Evolutionary conservation across 1,140 invertebrate species (phyloP).

Genomic region (Zaprionus capensis): DNA sequence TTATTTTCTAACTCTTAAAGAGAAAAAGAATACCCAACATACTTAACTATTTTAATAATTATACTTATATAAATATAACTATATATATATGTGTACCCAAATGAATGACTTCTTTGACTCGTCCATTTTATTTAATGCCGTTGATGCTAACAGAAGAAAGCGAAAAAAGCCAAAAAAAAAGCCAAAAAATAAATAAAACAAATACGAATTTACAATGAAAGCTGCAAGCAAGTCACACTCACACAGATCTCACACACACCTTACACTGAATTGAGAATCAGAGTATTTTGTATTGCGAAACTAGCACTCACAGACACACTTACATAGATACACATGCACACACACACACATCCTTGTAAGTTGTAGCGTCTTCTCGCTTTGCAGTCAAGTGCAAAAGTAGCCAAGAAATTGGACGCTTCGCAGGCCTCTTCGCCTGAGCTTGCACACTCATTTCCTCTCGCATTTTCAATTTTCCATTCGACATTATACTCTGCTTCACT

Average conservation of each 20-base stretch:
- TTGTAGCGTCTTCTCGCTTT: conserved; percentile 21
- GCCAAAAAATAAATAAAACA: conserved; percentile 16
- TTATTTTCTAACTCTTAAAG: conserved; percentile 28
- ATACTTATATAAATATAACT: conserved; percentile 61
- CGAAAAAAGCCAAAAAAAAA: conserved; percentile 57
- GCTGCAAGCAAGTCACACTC: conserved; percentile 55
- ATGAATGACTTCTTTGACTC: conserved; percentile 84
- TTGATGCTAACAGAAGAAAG: conserved; percentile 83
- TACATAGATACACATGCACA: conserved; percentile 9
- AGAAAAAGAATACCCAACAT: conserved; percentile 19
- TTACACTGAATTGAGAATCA: conserved; percentile 16
- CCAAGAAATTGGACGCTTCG: conserved; percentile 35
- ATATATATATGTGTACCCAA: conserved; percentile 68
- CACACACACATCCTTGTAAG: conserved; percentile 19
- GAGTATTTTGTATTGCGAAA: conserved; percentile 22
- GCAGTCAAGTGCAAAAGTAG: conserved; percentile 27
- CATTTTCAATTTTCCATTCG: conserved; percentile 25
- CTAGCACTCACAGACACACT: conserved; percentile 19
- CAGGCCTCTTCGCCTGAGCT: conserved; percentile 12
- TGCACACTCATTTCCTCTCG: conserved; percentile 22
- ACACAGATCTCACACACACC: conserved; percentile 27
- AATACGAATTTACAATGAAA: conserved; percentile 41
- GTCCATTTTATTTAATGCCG: conserved; percentile 84
- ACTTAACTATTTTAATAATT: conserved; percentile 47
- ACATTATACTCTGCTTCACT: conserved; percentile 42